Percentiles rank a stretch among this genome's conserved stretches.
phyloP scores from a whole-genome alignment of 2,797 vertebrate genomes.

The Notolepis coatsorum region DNA sequence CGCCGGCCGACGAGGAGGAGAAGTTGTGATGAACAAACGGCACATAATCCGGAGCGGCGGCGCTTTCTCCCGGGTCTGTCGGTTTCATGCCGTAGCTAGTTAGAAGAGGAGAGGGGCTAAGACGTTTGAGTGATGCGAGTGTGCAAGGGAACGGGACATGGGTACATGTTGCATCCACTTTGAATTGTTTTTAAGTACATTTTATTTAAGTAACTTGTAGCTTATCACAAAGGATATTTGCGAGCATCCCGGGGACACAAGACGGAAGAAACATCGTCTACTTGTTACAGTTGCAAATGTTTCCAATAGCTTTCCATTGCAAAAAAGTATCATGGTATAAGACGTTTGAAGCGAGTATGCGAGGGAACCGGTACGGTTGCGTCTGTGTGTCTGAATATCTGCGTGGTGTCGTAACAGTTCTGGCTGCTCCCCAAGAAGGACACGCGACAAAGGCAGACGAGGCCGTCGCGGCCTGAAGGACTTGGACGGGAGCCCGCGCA shows the following conservation, averaged over 20 bases:
- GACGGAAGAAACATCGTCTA: too few relatives aligned
- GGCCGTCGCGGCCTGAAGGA: slow-evolving; percentile 55
- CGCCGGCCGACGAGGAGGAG: slow-evolving; percentile 36
- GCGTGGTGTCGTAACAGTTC: slow-evolving; percentile 27
- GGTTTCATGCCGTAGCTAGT: slow-evolving; percentile 29
- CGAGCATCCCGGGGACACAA: too few relatives aligned
- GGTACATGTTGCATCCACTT: too few relatives aligned
- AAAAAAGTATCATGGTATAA: too few relatives aligned
- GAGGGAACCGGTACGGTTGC: background rate
- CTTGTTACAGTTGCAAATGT: too few relatives aligned
- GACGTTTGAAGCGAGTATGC: slow-evolving; percentile 16
- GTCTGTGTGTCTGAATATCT: slow-evolving; percentile 34
- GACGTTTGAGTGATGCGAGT: slow-evolving; percentile 16
- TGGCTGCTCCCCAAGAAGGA: slow-evolving; percentile 48
- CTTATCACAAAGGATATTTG: too few relatives aligned
- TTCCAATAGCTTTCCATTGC: too few relatives aligned
- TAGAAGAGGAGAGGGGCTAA: slow-evolving; percentile 32
- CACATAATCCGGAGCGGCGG: too few relatives aligned
- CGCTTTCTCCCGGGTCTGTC: slow-evolving; percentile 21
- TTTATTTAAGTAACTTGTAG: too few relatives aligned
- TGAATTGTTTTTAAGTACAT: too few relatives aligned
- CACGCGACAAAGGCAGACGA: slow-evolving; percentile 32
- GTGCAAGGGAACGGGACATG: slow-evolving; percentile 10
- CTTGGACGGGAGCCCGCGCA: slow-evolving; percentile 42
- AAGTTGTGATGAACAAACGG: too few relatives aligned